Conservation (phyloP, 2,888 invertebrate genomes). For the Lasius platythorax region DNA sequence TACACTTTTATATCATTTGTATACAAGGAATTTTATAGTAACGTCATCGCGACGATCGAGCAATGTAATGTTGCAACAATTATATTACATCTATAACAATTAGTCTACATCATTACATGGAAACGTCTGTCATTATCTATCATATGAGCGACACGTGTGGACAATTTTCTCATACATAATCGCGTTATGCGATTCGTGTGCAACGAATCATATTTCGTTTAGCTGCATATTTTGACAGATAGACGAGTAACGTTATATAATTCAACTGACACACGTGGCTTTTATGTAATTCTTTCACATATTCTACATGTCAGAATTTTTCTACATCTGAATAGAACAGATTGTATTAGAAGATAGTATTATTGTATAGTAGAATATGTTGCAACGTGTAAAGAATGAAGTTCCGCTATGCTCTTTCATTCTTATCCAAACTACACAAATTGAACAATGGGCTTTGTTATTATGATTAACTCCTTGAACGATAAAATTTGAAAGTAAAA, state of each 20-base stretch:
- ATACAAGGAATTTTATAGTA: neutral
- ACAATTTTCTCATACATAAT: neutral
- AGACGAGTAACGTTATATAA: conserved; percentile 16
- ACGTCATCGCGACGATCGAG: neutral
- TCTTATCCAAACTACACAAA: neutral
- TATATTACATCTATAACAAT: conserved; percentile 6
- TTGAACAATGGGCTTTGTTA: conserved; percentile 6
- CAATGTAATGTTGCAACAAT: neutral
- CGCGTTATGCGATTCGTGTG: neutral
- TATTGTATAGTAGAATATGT: neutral
- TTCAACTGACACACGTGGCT: conserved; percentile 16
- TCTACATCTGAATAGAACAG: conserved; percentile 9
- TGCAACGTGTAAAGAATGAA: neutral
- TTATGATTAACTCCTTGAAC: conserved; percentile 20
- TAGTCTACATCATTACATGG: neutral
- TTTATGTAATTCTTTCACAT: conserved; percentile 10
- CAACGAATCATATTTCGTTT: conserved; percentile 37
- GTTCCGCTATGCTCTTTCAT: neutral
- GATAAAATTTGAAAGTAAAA: conserved; percentile 31
- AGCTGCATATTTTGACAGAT: conserved; percentile 11
- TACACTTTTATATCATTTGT: neutral
- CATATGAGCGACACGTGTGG: neutral
- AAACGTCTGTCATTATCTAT: neutral
- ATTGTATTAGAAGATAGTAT: neutral
- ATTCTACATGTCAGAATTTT: neutral